These are phyloP conservation scores for Porites rus DNA, from an alignment of 92 coral and sea anemone species.

Conservation along the genomic window DNA sequence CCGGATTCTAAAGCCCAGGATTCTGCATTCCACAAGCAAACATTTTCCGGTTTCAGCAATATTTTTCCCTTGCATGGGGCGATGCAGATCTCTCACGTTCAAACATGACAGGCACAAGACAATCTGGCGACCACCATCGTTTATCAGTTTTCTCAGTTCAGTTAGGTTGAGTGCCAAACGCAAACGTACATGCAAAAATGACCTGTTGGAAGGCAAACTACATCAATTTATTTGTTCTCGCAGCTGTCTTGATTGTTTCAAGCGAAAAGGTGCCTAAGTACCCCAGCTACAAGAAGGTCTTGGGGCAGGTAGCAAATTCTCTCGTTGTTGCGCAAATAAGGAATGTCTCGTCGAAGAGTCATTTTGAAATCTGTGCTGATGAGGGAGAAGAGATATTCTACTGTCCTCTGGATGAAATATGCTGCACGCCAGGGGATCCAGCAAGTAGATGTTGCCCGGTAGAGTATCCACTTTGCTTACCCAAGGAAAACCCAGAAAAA, in stretches of 20 bases:
- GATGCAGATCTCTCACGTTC: too few relatives aligned
- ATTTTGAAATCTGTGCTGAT: not conserved
- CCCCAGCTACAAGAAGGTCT: not conserved
- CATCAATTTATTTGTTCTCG: not conserved
- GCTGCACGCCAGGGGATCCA: constrained; percentile 15
- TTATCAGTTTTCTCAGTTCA: not conserved
- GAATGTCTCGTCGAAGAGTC: not conserved
- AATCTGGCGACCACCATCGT: too few relatives aligned
- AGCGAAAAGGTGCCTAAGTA: not conserved
- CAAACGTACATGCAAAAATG: not conserved
- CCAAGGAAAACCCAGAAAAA: not conserved
- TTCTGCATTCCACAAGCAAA: too few relatives aligned
- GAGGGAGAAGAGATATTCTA: not conserved
- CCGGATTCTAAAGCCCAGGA: too few relatives aligned
- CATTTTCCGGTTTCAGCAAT: too few relatives aligned
- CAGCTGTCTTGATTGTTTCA: not conserved
- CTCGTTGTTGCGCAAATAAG: not conserved
- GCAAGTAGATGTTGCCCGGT: constrained; percentile 19
- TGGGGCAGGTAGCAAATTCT: not conserved
- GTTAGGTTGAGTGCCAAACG: not conserved
- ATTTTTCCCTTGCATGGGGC: too few relatives aligned
- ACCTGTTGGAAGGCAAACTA: not conserved
- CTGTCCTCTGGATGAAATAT: constrained; percentile 15
- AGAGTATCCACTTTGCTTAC: constrained; percentile 25
- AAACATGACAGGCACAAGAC: too few relatives aligned